Percentiles rank a stretch among this genome's conserved stretches.
Evolutionary conservation across 2,113 vertebrate species (phyloP).

Genomic region (Oriolus oriolus): DNA sequence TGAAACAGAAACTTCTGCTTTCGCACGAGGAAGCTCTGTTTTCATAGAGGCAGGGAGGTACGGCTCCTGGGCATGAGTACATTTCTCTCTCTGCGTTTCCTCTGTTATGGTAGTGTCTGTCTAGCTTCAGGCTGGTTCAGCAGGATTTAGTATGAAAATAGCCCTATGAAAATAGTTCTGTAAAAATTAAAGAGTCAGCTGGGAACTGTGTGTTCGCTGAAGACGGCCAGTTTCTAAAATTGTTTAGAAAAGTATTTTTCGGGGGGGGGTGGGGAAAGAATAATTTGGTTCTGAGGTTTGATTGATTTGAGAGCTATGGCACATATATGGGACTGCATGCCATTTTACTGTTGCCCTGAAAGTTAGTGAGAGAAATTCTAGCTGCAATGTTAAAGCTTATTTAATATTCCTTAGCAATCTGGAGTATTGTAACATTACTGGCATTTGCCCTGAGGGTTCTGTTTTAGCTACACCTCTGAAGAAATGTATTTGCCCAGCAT

Average conservation of each 20-base stretch:
- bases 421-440: background rate
- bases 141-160: background rate
- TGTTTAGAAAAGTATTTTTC: background rate
- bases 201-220: background rate
- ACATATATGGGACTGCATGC: background rate
- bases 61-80: background rate
- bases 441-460: background rate
- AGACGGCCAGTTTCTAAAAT: background rate
- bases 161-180: background rate
- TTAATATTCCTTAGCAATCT: background rate
- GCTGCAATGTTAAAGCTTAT: background rate
- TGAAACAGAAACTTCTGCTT: background rate
- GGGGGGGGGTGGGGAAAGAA: rapidly evolving
- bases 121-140: background rate
- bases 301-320: background rate
- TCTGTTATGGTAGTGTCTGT: background rate
- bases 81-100: rapidly evolving
- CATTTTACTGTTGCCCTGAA: background rate
- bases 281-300: background rate
- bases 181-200: background rate
- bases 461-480: background rate
- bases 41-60: background rate
- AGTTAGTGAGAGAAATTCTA: background rate
- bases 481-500: background rate
- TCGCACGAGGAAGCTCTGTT: background rate